Conservation (phyloP, 2,888 invertebrate genomes). For the Ditylenchus weischeri region DNA sequence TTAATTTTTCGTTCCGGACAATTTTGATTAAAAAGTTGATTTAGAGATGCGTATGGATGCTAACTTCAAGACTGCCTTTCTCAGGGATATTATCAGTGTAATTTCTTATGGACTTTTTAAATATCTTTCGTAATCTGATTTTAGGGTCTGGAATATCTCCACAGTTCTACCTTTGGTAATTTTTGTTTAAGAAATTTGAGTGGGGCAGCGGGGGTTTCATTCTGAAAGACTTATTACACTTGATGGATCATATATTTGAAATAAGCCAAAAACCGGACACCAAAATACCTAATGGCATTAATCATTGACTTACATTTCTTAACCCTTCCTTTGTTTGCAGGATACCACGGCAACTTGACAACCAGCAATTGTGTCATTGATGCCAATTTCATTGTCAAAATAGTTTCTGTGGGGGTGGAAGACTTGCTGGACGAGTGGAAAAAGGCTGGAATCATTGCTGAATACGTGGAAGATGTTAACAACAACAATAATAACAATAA, state of each 20-base stretch:
- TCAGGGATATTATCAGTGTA: conserved; percentile 31
- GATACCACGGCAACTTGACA: conserved; percentile 31
- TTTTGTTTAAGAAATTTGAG: too few species aligned
- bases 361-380: conserved; percentile 31
- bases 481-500: not conserved
- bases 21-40: too few species aligned
- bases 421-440: conserved; percentile 30
- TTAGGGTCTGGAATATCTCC: conserved; percentile 31
- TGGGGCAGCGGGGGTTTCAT: too few species aligned
- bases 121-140: not conserved
- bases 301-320: too few species aligned
- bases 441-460: conserved; percentile 13
- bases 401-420: conserved; percentile 27
- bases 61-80: conserved; percentile 32
- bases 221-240: too few species aligned
- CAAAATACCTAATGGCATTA: too few species aligned
- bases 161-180: conserved; percentile 22
- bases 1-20: too few species aligned
- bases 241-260: too few species aligned
- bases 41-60: conserved; percentile 31
- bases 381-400: conserved; percentile 30
- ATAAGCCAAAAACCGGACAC: too few species aligned
- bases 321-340: not conserved
- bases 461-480: conserved; percentile 15
- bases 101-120: conserved; percentile 11